These are phyloP conservation scores for Patella caerulea DNA, from an alignment of 2,888 invertebrate species.

Conservation along the genomic window DNA sequence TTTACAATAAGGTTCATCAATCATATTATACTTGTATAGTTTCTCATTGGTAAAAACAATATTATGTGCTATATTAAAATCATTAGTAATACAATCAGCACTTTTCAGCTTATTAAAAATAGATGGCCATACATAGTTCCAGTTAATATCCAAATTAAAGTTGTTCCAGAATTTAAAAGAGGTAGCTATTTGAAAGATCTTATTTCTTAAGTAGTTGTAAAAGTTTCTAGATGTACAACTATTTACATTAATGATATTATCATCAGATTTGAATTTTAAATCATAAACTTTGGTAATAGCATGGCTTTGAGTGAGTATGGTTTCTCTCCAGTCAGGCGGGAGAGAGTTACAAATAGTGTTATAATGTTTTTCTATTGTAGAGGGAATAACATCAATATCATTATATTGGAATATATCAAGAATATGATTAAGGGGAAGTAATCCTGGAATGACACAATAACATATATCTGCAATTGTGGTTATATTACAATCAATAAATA, in stretches of 20 bases:
- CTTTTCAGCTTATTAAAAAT: background rate
- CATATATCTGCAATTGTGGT: background rate
- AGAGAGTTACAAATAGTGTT: background rate
- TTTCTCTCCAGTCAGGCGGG: background rate
- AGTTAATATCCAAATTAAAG: background rate
- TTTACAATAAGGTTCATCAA: background rate
- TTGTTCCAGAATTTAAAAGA: background rate
- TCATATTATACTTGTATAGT: background rate
- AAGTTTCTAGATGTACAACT: background rate
- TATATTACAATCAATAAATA: background rate
- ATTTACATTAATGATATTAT: background rate
- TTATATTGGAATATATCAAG: background rate
- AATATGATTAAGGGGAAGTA: background rate
- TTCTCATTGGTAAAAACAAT: background rate
- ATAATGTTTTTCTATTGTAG: background rate
- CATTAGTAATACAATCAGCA: background rate
- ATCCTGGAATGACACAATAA: background rate
- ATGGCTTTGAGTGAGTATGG: background rate
- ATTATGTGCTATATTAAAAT: constrained; percentile 9
- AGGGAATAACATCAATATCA: background rate
- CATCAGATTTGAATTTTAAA: background rate
- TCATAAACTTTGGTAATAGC: background rate
- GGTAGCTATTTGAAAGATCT: background rate
- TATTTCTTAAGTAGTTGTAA: background rate
- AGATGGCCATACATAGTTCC: background rate